These are phyloP conservation scores for Pseudorhiza aurosa DNA, from an alignment of 30 jellyfish, hydroid and myxozoan species.

Conservation along the genomic window DNA sequence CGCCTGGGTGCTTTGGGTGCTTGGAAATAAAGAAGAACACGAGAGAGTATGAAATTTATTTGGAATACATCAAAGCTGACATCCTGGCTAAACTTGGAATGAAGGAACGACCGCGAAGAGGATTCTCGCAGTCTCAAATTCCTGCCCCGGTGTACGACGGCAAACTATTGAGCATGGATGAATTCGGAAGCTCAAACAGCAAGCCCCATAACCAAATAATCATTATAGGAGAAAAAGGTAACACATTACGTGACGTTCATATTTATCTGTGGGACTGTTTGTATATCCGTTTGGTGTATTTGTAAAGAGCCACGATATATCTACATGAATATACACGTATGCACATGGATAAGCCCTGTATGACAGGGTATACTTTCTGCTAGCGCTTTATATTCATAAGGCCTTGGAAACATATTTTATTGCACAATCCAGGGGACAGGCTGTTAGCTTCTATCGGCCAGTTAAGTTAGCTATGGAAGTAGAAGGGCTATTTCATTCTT, in stretches of 20 bases:
- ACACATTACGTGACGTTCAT: not conserved
- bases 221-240: constrained; percentile 75
- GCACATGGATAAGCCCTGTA: not conserved
- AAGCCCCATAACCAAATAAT: constrained; percentile 61
- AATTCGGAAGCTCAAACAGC: constrained; percentile 14
- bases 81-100: constrained; percentile 67
- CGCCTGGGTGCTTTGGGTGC: constrained; percentile 69
- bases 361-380: not conserved
- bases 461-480: too few species aligned
- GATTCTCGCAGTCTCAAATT: constrained; percentile 20
- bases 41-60: constrained; percentile 46
- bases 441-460: too few species aligned
- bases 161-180: constrained; percentile 25
- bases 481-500: too few species aligned
- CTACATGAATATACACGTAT: too few species aligned
- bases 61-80: constrained; percentile 74
- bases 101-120: constrained; percentile 68
- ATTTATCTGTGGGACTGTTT: not conserved
- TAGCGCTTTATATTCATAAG: not conserved
- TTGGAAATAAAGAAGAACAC: constrained; percentile 36
- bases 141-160: constrained; percentile 76
- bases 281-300: not conserved
- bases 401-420: not conserved
- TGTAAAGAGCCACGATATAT: too few species aligned
- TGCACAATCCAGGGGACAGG: too few species aligned